A percentile compares a stretch with the other conserved stretches of the same genome.
Conservation (phyloP, 2,113 vertebrate species). For the Myiagra hebetior region DNA sequence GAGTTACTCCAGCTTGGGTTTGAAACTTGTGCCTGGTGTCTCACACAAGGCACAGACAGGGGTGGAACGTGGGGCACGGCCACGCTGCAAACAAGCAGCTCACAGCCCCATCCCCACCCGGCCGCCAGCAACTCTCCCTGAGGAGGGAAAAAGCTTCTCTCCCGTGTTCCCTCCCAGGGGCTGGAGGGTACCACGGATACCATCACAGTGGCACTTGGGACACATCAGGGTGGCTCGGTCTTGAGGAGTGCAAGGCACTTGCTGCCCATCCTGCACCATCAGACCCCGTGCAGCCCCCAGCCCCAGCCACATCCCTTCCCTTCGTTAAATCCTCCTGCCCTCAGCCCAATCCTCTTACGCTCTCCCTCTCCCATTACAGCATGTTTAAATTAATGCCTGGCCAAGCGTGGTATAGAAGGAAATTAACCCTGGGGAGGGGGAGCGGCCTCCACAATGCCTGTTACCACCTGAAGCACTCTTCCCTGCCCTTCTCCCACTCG, state of each 20-base stretch:
- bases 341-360: neutral
- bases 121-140: neutral
- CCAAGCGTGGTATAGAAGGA: neutral
- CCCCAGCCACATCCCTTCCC: neutral
- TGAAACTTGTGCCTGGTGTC: neutral
- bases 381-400: neutral
- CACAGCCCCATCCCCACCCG: neutral
- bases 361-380: neutral
- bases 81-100: neutral
- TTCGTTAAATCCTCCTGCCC: neutral
- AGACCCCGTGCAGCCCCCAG: neutral
- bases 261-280: neutral
- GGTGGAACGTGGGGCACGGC: rapidly evolving
- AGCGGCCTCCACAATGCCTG: neutral
- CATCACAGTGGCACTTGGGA: neutral
- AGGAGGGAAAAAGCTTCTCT: neutral
- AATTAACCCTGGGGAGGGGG: neutral
- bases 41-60: rapidly evolving
- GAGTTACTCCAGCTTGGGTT: neutral
- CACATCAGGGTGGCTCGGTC: rapidly evolving
- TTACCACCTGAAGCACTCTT: neutral
- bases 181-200: neutral
- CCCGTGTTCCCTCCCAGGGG: rapidly evolving
- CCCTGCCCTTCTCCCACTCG: neutral
- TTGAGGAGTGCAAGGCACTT: rapidly evolving